Evolutionary conservation across 2,888 invertebrate species (phyloP), one percentile per base, ranked within the genome.

Genomic region (Morpho deidamia): DNA sequence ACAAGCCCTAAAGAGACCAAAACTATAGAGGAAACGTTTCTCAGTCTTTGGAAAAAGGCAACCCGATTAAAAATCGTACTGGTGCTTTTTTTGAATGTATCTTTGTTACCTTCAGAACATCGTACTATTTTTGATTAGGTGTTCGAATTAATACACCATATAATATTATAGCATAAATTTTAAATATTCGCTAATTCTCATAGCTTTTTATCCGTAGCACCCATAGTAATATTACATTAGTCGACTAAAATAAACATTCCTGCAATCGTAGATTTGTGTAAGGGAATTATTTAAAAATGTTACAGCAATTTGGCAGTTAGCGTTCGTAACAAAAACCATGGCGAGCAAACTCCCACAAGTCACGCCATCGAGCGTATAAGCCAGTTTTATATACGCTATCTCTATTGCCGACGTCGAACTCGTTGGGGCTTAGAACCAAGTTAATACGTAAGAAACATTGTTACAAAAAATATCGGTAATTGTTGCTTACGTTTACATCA

Each of bases 291-390:
- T 69, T 34, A 14, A 32, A 39, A 39, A 39, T 38, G 33, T 70
- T 64, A 69, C 56, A 72, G 69, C 71, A 70, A 70, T 70, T 71
- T 66, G 65, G 66, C 64, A 69, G 66, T 77, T 71, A 71, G 70
- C 57, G 74, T 71, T 71, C 74, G 80, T 77, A 77, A 78, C 73
- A 69, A 74, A 80, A 76, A 78, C 79, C 32, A 9, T 12, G 5
- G 48, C 10, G 9, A 34, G 33, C 51, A 60, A 85, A 85, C 83
- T 74, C 73, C 76, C 67, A 59, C 63, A 62, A 78, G 83, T 78
- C 86, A 86, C 86, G 86, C 85, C 70, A 83, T 66, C 67, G 66
- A 60, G 58, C 66, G 74, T 74, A 75, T 73, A 72, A 69, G 63
- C 62, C 68, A 69, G 72, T 76, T 37, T 76, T 83, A 78, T 82